Evolutionary conservation across 2,888 invertebrate genomes (phyloP), one percentile per base, ranked within the genome.

Genomic region (Creontiades dilutus): DNA sequence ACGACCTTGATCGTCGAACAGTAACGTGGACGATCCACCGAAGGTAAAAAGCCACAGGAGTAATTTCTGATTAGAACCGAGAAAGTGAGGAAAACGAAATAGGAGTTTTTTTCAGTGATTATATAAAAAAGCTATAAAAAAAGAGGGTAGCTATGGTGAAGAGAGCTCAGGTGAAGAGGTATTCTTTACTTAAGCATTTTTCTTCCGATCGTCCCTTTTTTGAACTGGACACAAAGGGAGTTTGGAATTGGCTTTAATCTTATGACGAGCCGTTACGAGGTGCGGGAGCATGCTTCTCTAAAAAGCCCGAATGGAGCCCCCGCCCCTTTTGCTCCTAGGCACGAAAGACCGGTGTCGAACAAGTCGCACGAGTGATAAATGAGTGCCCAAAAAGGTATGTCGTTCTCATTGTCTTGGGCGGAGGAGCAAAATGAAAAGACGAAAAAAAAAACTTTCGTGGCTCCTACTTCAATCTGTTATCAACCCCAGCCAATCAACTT

Each of bases 401-500:
- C 82, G 82, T 52, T 52, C 82, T 82, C 47, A 82, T 82, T 82
- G 82, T 82, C 82, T 82, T 82, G 23, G 11, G 11, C 1, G 7
- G 5, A 16, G 52, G 52, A 52, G 27, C 52, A 27, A 52, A 52
- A 27, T 27, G 47, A 52, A 46, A 37, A 37, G 47, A 46, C 46
- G 11, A 28, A 81, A 81, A 47, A 19, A 68, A 68, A 68, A 68
- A 23, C 68, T 68, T 68, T 68, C 23, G 52, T 82, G 52, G 48
- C 52, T 52, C 82, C 82, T 52, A 82, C 48, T 82, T 82, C 82
- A 82, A 82, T 82, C 82, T 52, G 82, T 82, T 82, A 82, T 82
- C 82, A 82, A 82, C 82, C 47, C 82, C 27, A 88, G 88, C 78
- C 68, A 88, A 88, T 88, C 88, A 52, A 88, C 88, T 80, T 80